Conservation (phyloP, 2,113 vertebrate species). For the Serinus canaria region DNA sequence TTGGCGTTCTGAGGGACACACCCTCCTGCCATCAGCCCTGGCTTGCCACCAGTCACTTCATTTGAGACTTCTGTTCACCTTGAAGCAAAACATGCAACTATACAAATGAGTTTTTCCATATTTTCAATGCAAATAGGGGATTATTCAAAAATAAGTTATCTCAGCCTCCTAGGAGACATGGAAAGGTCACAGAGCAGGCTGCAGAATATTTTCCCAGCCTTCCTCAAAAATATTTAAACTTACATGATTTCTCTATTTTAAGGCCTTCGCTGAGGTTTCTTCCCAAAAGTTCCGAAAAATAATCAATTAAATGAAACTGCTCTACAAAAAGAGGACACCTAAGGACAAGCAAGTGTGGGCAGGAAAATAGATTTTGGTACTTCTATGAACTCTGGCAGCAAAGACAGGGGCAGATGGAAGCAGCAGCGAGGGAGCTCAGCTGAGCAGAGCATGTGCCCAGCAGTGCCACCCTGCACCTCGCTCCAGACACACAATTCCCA, state of each 20-base stretch:
- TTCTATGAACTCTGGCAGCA: slow-evolving; percentile 56
- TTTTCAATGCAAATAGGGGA: background rate
- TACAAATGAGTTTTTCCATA: background rate
- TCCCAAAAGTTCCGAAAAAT: background rate
- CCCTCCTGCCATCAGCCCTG: background rate
- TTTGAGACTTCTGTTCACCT: background rate
- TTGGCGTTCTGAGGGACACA: background rate
- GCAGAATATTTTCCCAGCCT: slow-evolving; percentile 6
- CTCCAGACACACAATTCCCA: background rate
- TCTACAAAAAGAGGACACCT: background rate
- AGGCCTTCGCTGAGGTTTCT: background rate
- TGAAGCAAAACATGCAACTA: background rate
- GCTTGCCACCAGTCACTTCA: background rate
- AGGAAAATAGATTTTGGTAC: background rate
- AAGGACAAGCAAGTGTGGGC: background rate
- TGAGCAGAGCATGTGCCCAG: background rate
- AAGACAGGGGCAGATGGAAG: background rate
- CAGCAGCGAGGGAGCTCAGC: background rate
- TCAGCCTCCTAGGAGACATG: background rate
- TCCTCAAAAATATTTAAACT: background rate
- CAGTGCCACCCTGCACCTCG: background rate
- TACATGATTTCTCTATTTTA: slow-evolving; percentile 15
- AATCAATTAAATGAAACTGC: background rate
- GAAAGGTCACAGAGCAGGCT: background rate
- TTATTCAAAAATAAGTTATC: slow-evolving; percentile 10